phyloP scores from a whole-genome alignment of 37 sponge, comb jelly and placozoan species.

The Beroe forskalii region DNA sequence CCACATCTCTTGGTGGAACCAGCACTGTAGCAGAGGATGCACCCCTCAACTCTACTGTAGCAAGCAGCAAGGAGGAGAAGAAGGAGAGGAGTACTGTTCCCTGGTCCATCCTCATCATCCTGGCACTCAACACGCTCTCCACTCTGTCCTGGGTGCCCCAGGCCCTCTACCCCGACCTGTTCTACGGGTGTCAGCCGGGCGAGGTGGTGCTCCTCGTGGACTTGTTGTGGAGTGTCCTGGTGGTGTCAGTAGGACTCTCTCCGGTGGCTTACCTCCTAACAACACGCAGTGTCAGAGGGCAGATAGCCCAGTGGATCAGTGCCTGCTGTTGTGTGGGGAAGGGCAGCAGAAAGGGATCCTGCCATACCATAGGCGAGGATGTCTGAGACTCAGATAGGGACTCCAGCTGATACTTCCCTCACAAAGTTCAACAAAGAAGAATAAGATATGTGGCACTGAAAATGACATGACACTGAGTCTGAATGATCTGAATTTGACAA shows the following conservation, averaged over 20 bases:
- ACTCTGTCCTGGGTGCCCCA: conserved; percentile 42
- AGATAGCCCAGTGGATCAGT: neutral
- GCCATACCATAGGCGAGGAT: too few relatives aligned
- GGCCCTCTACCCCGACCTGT: conserved; percentile 61
- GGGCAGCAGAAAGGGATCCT: too few relatives aligned
- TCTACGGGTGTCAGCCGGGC: conserved; percentile 46
- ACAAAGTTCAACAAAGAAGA: too few relatives aligned
- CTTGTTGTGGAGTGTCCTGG: conserved; percentile 1
- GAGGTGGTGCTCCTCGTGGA: conserved; percentile 40
- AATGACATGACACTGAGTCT: too few relatives aligned
- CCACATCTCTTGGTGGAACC: neutral
- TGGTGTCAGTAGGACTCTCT: neutral
- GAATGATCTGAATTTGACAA: too few relatives aligned
- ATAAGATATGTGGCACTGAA: too few relatives aligned
- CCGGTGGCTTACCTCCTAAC: conserved; percentile 42
- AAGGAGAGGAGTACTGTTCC: conserved; percentile 2
- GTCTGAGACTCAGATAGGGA: too few relatives aligned
- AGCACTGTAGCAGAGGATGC: neutral
- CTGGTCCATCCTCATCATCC: conserved; percentile 30
- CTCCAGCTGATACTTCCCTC: too few relatives aligned
- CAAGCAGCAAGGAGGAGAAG: neutral
- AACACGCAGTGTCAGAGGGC: conserved; percentile 25
- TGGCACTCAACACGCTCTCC: conserved; percentile 2
- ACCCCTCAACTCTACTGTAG: neutral
- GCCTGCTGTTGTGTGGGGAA: too few relatives aligned